phyloP scores from a whole-genome alignment of 1,140 invertebrate genomes.

The Prorops nasuta region DNA sequence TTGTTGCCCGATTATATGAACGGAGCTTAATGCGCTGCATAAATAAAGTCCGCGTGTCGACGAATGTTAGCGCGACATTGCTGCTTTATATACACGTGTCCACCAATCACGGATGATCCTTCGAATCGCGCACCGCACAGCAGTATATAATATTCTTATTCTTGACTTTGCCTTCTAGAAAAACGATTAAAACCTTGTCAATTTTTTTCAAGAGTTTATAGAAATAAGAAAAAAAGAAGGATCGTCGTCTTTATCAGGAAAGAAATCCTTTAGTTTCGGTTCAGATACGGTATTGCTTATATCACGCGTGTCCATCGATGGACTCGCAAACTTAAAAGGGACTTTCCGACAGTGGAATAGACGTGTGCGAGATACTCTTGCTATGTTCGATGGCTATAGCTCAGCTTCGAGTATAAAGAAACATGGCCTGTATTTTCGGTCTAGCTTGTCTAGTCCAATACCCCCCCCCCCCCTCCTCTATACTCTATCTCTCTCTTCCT shows the following conservation, averaged over 20 bases:
- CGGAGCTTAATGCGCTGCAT: conserved; percentile 10
- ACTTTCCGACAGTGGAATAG: conserved; percentile 15
- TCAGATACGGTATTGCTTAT: conserved; percentile 24
- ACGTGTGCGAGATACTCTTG: conserved; percentile 22
- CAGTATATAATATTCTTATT: too few species aligned
- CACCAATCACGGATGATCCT: neutral
- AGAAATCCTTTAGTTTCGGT: too few species aligned
- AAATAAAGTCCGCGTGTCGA: conserved; percentile 18
- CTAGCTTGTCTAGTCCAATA: too few species aligned
- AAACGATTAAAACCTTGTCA: too few species aligned
- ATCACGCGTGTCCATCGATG: conserved; percentile 14
- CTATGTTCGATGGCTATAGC: conserved; percentile 28
- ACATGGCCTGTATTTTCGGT: conserved; percentile 31
- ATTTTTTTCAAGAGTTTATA: too few species aligned
- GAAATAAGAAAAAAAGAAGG: too few species aligned
- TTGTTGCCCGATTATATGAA: conserved; percentile 7
- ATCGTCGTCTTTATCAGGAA: too few species aligned
- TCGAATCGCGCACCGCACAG: too few species aligned
- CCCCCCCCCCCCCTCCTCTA: too few species aligned
- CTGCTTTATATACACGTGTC: too few species aligned
- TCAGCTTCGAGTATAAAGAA: conserved; percentile 25
- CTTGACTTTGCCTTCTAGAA: too few species aligned
- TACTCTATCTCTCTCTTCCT: too few species aligned
- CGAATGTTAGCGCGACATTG: neutral
- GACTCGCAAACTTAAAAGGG: conserved; percentile 17